phyloP scores from a whole-genome alignment of 2,888 invertebrate species.

The Steinernema scapterisci region DNA sequence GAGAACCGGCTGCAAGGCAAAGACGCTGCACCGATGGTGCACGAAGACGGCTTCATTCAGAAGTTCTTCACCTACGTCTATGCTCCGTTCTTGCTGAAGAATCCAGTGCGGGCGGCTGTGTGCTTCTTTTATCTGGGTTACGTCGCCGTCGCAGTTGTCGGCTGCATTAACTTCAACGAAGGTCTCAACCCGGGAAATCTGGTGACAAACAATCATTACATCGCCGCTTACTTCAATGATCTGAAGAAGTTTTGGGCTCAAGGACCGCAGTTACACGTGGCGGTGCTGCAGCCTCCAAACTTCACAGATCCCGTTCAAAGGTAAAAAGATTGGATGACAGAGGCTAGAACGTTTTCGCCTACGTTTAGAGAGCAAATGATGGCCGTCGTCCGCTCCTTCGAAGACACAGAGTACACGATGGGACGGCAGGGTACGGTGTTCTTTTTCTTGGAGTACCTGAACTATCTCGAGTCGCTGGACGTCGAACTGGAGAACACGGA shows the following conservation, averaged over 20 bases:
- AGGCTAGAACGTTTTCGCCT: neutral
- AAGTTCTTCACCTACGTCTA: conserved; percentile 55
- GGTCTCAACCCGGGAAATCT: conserved; percentile 65
- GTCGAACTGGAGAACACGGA: conserved; percentile 64
- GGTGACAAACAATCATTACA: conserved; percentile 65
- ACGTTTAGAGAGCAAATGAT: conserved; percentile 52
- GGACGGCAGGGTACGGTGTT: conserved; percentile 66
- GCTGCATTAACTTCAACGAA: conserved; percentile 73
- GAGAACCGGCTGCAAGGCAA: conserved; percentile 12
- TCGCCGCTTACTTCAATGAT: conserved; percentile 61
- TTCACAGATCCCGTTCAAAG: conserved; percentile 50
- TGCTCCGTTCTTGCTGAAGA: conserved; percentile 60
- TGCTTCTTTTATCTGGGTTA: conserved; percentile 51
- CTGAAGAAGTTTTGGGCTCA: conserved; percentile 63
- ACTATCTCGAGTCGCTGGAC: conserved; percentile 62
- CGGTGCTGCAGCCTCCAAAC: conserved; percentile 60
- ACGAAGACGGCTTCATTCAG: conserved; percentile 42
- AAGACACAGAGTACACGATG: conserved; percentile 64
- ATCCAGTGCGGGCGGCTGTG: conserved; percentile 46
- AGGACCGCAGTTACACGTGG: conserved; percentile 44
- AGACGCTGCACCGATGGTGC: neutral
- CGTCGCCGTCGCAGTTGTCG: conserved; percentile 80
- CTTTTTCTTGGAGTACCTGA: conserved; percentile 63
- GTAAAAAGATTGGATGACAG: conserved; percentile 32
- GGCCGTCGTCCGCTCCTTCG: conserved; percentile 54